Evolutionary conservation across 2,797 vertebrate species (phyloP).

Genomic region (Alcedo quadribrachys): DNA sequence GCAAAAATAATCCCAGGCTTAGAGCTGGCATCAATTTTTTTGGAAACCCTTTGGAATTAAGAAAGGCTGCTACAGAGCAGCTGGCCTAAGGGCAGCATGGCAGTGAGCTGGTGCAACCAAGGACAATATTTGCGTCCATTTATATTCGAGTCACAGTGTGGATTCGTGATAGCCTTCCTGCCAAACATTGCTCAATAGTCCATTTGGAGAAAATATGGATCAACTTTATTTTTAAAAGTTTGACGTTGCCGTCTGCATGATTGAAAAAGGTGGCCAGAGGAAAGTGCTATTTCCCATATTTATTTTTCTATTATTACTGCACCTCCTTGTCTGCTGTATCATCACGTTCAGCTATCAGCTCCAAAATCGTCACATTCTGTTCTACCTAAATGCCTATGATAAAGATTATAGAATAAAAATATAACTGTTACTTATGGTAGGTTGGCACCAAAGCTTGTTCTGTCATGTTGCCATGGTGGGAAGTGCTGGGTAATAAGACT

Average conservation of each 20-base stretch:
- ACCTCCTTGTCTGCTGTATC: neutral
- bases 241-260: rapidly evolving
- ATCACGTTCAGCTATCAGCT: neutral
- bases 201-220: slow-evolving; percentile 15
- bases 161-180: neutral
- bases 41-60: neutral
- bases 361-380: neutral
- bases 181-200: neutral
- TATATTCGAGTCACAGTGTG: neutral
- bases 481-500: neutral
- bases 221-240: slow-evolving; percentile 2
- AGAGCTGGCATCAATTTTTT: neutral
- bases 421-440: neutral
- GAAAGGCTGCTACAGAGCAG: neutral
- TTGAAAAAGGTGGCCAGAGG: neutral
- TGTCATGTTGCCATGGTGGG: neutral
- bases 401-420: neutral
- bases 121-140: neutral
- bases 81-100: neutral
- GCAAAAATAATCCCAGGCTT: neutral
- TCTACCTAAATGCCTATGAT: neutral
- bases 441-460: neutral
- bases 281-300: neutral
- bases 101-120: neutral
- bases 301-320: neutral